Evolutionary conservation across 2,113 vertebrate species (phyloP), one percentile per base, ranked within the genome.

Genomic region (Phaetusa simplex): DNA sequence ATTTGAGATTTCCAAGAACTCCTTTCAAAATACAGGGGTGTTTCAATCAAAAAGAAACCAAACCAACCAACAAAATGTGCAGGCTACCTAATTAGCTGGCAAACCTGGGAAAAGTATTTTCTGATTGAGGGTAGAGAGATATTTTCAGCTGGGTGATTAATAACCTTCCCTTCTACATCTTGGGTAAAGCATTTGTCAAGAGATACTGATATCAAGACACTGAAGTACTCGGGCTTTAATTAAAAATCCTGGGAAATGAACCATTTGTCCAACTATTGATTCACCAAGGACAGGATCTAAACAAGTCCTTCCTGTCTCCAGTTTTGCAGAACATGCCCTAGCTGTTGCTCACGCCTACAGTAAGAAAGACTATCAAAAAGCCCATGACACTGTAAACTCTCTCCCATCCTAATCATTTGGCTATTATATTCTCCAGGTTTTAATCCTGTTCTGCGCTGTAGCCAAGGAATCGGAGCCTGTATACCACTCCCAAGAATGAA

Each of bases 1-100:
- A 84, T 89, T 66, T 82, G 34, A 43, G 61, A 88, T 83, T 97
- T 94, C 67, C 95, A 94, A 96, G 92, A 89, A 69, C 71, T 62
- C 95, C 73, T 73, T 97, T 83, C 88, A 87, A 97, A 91, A 89
- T 45, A 92, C 20, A 13, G 47, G 76, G 67, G 40, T 47, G 73
- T 76, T 91, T 85, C 78, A 72, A 82, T 34, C 0, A 66, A 72
- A 81, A 15, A 11, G 36, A 30, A 42, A 9, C 5, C 34, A 32
- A 70, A 49, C 8, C 42, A 79, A 55, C 9, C 9, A 83, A 47
- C 24, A 76, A 79, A 83, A 64, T 5, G 72, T 7, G 12, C 10
- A 29, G 17, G 62, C 26, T 64, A 59, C 23, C 36, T 36, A 34
- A 85, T 30, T 34, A 83, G 50, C 42, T 66, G 20, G 29, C 36